Evolutionary conservation across 2,113 vertebrate genomes (phyloP).

Genomic region (Pangasianodon gigas): DNA sequence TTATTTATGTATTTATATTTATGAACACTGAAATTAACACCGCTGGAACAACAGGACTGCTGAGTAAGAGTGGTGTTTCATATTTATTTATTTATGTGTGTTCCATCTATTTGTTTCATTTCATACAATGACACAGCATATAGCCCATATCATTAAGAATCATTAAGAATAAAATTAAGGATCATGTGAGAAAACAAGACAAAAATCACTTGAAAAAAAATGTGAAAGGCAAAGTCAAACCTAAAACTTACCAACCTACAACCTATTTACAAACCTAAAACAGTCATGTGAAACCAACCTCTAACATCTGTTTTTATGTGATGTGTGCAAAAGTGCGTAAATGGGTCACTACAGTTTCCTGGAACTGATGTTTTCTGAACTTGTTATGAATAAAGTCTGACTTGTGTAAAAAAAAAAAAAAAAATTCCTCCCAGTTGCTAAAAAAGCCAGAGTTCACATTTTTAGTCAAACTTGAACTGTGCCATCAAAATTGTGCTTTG

Average conservation of each 20-base stretch:
- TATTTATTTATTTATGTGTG: conserved; percentile 5
- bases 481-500: neutral
- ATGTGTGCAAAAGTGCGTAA: neutral
- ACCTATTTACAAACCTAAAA: neutral
- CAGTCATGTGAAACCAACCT: conserved; percentile 10
- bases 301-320: conserved; percentile 28
- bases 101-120: neutral
- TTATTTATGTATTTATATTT: neutral
- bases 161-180: neutral
- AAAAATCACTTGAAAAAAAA: neutral
- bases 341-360: conserved; percentile 26
- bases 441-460: neutral
- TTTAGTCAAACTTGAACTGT: neutral
- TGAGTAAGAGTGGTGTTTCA: neutral
- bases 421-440: neutral
- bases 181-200: neutral
- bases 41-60: neutral
- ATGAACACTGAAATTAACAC: neutral
- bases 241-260: too few species aligned
- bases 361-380: conserved; percentile 14
- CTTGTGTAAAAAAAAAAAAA: conserved; percentile 5
- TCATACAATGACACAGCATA: neutral
- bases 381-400: conserved; percentile 14
- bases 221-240: neutral
- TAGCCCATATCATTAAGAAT: neutral